These are phyloP conservation scores for Antechinus stuartii DNA, from an alignment of 2,113 vertebrate genomes.

Conservation along the genomic window DNA sequence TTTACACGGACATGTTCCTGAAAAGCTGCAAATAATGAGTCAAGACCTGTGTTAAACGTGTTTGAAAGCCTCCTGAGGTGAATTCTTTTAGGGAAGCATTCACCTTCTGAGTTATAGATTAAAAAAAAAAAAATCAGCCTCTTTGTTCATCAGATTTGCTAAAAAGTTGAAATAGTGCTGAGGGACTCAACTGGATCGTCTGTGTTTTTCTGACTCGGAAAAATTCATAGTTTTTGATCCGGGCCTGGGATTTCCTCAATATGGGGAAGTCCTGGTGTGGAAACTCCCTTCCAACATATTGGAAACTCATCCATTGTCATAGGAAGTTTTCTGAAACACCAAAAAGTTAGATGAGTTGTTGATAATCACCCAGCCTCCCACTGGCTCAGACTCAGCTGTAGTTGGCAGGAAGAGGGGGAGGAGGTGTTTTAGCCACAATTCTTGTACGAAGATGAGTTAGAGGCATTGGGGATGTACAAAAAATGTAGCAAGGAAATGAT, in stretches of 20 bases:
- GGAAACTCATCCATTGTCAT: neutral
- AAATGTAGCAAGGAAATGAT: neutral
- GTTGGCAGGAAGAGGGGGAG: neutral
- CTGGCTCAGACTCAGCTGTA: too few relatives aligned
- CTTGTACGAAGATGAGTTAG: neutral
- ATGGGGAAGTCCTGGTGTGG: neutral
- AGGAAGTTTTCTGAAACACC: neutral
- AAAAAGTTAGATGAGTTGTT: neutral
- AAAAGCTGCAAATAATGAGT: accelerated
- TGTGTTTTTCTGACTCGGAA: neutral
- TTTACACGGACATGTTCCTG: neutral
- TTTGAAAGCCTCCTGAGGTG: neutral
- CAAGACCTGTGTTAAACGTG: neutral
- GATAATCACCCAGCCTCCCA: neutral
- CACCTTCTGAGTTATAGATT: neutral
- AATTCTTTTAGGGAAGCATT: neutral
- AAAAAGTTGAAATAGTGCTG: neutral
- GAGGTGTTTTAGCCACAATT: neutral
- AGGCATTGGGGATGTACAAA: neutral
- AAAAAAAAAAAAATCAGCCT: neutral
- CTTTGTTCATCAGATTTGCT: neutral
- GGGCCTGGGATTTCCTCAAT: neutral
- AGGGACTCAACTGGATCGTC: neutral
- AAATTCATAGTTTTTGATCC: neutral
- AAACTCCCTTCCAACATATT: neutral